phyloP scores from a whole-genome alignment of 2,113 vertebrate genomes.

The Capreolus pygargus region DNA sequence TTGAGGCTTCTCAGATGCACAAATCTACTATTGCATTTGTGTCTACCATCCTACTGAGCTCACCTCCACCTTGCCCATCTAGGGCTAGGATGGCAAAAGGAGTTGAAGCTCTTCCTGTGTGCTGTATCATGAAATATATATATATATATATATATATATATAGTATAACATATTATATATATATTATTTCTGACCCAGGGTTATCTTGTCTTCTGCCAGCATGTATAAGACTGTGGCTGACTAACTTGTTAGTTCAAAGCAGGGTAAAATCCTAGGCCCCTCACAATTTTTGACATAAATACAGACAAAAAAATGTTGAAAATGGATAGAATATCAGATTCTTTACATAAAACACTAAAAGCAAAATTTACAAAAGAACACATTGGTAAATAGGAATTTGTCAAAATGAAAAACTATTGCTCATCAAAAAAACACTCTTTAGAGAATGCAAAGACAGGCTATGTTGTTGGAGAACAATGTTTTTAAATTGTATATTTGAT shows the following conservation, averaged over 20 bases:
- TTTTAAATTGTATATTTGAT: background rate
- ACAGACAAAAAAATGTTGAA: background rate
- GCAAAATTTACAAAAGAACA: background rate
- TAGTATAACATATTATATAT: background rate
- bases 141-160: background rate
- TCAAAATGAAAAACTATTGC: background rate
- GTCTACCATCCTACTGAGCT: background rate
- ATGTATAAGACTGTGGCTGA: background rate
- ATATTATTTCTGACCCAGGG: background rate
- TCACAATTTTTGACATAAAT: background rate
- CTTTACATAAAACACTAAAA: background rate
- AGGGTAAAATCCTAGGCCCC: background rate
- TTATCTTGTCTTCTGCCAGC: background rate
- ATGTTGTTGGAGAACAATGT: background rate
- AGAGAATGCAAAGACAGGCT: background rate
- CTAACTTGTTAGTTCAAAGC: background rate
- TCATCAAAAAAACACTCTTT: background rate
- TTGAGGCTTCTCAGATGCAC: background rate
- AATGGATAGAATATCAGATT: background rate
- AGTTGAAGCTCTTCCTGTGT: background rate
- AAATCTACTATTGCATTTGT: background rate
- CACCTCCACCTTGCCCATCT: background rate
- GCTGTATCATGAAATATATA: no score
- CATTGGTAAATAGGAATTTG: background rate
- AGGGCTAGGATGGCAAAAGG: background rate